Base-by-base conservation (phyloP, 2,113 vertebrate genomes). In the Lepus americanus region DNA sequence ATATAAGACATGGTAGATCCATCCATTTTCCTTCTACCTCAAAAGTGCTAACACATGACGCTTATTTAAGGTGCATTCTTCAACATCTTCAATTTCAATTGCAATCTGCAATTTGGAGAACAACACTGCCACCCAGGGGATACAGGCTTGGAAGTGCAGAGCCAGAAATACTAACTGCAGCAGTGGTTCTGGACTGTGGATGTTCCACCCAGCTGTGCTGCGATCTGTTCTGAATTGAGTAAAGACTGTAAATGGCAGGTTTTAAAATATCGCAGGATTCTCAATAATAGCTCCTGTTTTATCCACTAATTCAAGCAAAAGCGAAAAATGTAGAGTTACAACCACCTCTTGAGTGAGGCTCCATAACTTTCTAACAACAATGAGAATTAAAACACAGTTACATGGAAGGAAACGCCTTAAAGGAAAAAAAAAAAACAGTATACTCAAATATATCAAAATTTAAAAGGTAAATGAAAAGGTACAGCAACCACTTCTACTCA, bases 81-180 rank as follows among this genome's bases (percentile, higher is more conserved):
- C 87, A 92, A 63, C 7, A 79, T 8, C 49, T 39, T 77, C 23
- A 49, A 31, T 66, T 95, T 96, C 67, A 94, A 55, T 0, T 67
- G 59, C 66, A 76, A 74, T 83, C 83, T 83, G 59, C 13, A 92
- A 96, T 97, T 92, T 74, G 73, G 97, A 90, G 96, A 91, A 78
- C 97, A 98, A 98, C 93, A 98, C 92, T 97, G 98, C 98, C 98
- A 98, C 93, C 98, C 92, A 98, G 95, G 78, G 98, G 98, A 77
- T 66, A 94, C 6, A 39, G 3, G 22, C 39, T 1, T 93, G 27
- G 53, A 94, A 80, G 8, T 61, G 13, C 94, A 76, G 0, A 3
- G 74, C 12, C 76, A 83, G 55, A 93, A 92, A 53, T 53, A 89
- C 33, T 67, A 51, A 64, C 22, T 69, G 9, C 31, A 27, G 61